Percentiles rank a stretch among this genome's conserved stretches.
Evolutionary conservation across 2,888 invertebrate species (phyloP).

Genomic region (Watsonalla cultraria): DNA sequence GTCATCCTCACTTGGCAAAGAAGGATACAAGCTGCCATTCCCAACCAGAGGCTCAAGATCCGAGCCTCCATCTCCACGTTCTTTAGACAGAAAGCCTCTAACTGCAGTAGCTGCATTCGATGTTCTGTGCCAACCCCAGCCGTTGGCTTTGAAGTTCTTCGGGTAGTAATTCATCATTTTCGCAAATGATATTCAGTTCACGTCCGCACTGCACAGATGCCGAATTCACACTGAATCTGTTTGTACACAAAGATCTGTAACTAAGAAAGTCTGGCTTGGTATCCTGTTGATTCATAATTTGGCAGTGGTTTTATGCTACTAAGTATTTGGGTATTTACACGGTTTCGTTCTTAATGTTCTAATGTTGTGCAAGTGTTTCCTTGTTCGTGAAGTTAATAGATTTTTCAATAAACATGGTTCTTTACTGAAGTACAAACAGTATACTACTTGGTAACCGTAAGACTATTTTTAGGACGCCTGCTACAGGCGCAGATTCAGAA

Average conservation of each 20-base stretch:
- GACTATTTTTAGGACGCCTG: no score
- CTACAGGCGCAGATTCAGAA: no score
- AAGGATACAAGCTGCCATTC: conserved; percentile 57
- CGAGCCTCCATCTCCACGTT: conserved; percentile 50
- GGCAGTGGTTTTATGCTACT: neutral
- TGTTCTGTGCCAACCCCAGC: conserved; percentile 69
- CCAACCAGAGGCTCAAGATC: conserved; percentile 50
- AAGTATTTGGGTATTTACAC: no score
- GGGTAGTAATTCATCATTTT: conserved; percentile 53
- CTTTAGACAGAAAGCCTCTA: conserved; percentile 54
- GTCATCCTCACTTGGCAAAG: conserved; percentile 58
- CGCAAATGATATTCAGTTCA: neutral
- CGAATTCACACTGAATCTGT: conserved; percentile 21
- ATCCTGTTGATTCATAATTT: conserved; percentile 1
- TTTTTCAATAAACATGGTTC: no score
- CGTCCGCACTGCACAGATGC: conserved; percentile 22
- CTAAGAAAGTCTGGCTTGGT: conserved; percentile 19
- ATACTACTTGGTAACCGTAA: no score
- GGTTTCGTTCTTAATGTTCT: no score
- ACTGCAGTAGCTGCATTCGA: conserved; percentile 53
- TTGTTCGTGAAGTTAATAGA: no score
- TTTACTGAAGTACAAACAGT: no score
- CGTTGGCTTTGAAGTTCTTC: conserved; percentile 68
- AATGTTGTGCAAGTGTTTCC: no score
- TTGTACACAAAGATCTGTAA: conserved; percentile 23